Base-by-base conservation (phyloP, 2,888 invertebrate species). In the Trachelus iudaicus region DNA sequence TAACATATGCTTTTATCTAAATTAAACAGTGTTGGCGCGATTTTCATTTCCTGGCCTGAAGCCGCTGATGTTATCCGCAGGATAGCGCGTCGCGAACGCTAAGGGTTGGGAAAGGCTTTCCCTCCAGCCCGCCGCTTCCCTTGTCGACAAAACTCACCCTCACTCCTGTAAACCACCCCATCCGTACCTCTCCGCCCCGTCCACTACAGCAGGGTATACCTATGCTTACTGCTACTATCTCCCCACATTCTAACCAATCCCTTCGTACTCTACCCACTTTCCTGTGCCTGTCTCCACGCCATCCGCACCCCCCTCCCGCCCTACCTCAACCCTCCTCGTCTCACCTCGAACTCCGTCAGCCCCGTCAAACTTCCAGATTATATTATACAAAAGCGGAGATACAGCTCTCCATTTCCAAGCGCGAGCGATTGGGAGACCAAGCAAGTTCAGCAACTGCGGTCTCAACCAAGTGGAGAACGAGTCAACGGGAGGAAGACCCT, bases 1-100 rank as follows among this genome's bases (percentile, higher is more conserved):
- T 89, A 92, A 92, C 92, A 92, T 92, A 92, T 92, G 92, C 92
- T 92, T 93, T 93, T 93, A 93, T 93, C 93, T 93, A 93, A 93
- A 93, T 93, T 92, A 93, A 93, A 93, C 92, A 92, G 92, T 91
- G 90, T 90, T 89, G 89, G 88, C 89, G 90, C 92, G 92, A 92
- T 92, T 93, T 93, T 93, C 93, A 93, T 93, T 93, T 93, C 93
- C 92, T 92, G 92, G 83, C 89, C 88, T 88, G 90, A 89, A 90
- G 89, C 89, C 88, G 88, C 88, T 90, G 92, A 92, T 92, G 91
- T 92, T 92, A 92, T 92, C 92, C 90, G 84, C 88, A 88, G 90
- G 90, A 89, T 89, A 89, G 87, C 88, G 87, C 84, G 85, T 85
- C 87, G 88, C 88, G 86, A 79, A 76, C 85, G 87, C 86, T 85